Conservation (phyloP, 2,888 invertebrate species). For the Cyclophora albipunctata region DNA sequence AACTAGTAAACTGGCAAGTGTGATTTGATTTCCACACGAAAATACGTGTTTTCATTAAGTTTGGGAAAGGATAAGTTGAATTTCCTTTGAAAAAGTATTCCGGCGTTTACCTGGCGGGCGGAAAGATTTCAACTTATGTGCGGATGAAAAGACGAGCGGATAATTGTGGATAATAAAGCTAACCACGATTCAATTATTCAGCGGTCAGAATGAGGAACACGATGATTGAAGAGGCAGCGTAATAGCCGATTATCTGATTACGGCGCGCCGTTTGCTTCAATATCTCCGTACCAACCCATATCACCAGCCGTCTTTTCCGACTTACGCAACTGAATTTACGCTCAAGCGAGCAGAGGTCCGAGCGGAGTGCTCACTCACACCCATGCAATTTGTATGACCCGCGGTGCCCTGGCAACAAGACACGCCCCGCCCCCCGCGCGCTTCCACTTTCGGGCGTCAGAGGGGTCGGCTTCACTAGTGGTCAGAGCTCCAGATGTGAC, state of each 20-base stretch:
- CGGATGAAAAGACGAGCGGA: too few relatives aligned
- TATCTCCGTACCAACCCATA: slow-evolving; percentile 46
- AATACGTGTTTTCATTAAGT: too few relatives aligned
- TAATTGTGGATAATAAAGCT: too few relatives aligned
- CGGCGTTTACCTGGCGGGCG: too few relatives aligned
- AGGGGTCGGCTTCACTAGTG: slow-evolving; percentile 51
- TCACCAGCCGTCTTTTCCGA: slow-evolving; percentile 67
- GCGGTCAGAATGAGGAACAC: slow-evolving; percentile 3
- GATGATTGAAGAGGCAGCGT: slow-evolving; percentile 17
- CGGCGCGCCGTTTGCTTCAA: slow-evolving; percentile 41
- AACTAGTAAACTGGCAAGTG: too few relatives aligned
- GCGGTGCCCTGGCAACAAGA: slow-evolving; percentile 27
- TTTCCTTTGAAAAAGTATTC: too few relatives aligned
- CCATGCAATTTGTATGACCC: slow-evolving; percentile 64
- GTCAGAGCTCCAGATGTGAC: slow-evolving; percentile 64
- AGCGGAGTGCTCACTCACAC: slow-evolving; percentile 68
- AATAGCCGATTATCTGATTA: slow-evolving; percentile 38
- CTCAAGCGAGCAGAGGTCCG: slow-evolving; percentile 68
- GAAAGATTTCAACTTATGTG: too few relatives aligned
- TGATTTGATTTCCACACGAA: too few relatives aligned
- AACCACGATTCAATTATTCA: too few relatives aligned
- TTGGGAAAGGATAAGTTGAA: too few relatives aligned
- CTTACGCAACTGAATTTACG: slow-evolving; percentile 74
- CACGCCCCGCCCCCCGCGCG: slow-evolving; percentile 36
- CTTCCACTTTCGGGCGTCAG: slow-evolving; percentile 31